Evolutionary conservation across 2,113 vertebrate species (phyloP), one percentile per base, ranked within the genome.

Genomic region (Leptosomus discolor): DNA sequence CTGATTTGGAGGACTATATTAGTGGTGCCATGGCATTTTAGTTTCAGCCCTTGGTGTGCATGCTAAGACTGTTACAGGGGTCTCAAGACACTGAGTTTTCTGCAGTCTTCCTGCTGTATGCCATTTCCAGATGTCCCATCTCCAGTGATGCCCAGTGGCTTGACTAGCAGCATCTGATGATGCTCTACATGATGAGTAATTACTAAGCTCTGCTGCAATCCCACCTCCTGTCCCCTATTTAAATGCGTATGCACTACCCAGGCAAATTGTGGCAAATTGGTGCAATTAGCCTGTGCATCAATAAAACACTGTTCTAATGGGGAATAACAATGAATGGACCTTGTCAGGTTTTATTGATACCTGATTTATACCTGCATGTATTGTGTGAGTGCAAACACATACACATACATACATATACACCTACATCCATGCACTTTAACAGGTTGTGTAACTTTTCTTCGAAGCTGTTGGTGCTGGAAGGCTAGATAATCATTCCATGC

Each of bases 241-340:
- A 76, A 92, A 94, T 85, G 74, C 89, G 32, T 50, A 50, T 1
- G 14, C 69, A 50, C 60, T 46, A 76, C 22, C 29, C 89, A 75
- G 53, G 74, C 92, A 91, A 92, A 65, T 90, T 89, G 65, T 90
- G 70, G 92, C 75, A 94, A 97, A 91, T 90, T 69, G 77, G n/a
- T 92, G 81, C 74, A 88, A 92, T 94, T 96, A 95, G 80, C 14
- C 69, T 6, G 29, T 61, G 41, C 48, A 57, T 68, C 51, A 92
- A 70, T 82, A 77, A 95, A 95, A 76, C 2, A 2, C 65, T 79
- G n/a, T 65, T 90, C 78, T 73, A 90, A 70, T 1, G 0, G n/a
- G 18, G 41, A 88, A 51, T 36, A 93, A 63, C 58, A 90, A 69
- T 53, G 30, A 83, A 79, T 20, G 54, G 70, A 79, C 50, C 45